Evolutionary conservation across 2,797 vertebrate genomes (phyloP).

Genomic region (Sebastes kiyomatsui): DNA sequence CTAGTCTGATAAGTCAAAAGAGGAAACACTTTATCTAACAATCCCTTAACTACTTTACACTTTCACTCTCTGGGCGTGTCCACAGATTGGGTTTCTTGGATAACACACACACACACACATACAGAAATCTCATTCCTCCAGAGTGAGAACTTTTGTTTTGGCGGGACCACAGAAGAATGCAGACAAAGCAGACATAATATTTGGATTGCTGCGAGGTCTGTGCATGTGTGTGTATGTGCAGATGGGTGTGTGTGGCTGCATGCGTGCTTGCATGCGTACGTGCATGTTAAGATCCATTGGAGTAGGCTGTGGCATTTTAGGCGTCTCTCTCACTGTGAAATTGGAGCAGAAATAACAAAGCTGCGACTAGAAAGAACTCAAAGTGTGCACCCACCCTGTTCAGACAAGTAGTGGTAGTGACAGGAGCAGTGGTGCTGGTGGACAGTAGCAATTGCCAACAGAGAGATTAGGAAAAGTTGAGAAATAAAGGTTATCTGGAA

Average conservation of each 20-base stretch:
- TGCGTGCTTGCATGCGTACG: neutral
- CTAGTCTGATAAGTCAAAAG: slow-evolving; percentile 24
- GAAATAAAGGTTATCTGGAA: slow-evolving; percentile 46
- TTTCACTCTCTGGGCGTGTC: slow-evolving; percentile 52
- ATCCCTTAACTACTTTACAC: slow-evolving; percentile 43
- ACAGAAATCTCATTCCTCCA: slow-evolving; percentile 68
- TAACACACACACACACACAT: slow-evolving; percentile 14
- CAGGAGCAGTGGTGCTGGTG: slow-evolving; percentile 41
- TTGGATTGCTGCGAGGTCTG: slow-evolving; percentile 83
- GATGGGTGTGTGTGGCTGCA: slow-evolving; percentile 17
- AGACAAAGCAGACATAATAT: slow-evolving; percentile 89
- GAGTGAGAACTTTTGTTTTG: slow-evolving; percentile 86
- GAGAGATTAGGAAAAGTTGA: slow-evolving; percentile 36
- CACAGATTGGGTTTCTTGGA: slow-evolving; percentile 43
- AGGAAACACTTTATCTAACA: slow-evolving; percentile 46
- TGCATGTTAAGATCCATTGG: slow-evolving; percentile 52
- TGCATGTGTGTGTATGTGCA: slow-evolving; percentile 22
- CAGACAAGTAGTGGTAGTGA: slow-evolving; percentile 58
- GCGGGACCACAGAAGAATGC: slow-evolving; percentile 82
- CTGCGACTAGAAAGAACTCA: slow-evolving; percentile 49
- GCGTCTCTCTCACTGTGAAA: slow-evolving; percentile 65
- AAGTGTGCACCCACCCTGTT: slow-evolving; percentile 52
- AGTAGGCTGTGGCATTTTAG: slow-evolving; percentile 69
- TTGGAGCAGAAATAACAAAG: slow-evolving; percentile 74
- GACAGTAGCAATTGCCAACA: slow-evolving; percentile 51